Evolutionary conservation across 2,888 invertebrate species (phyloP).

Genomic region (Plusia festucae): DNA sequence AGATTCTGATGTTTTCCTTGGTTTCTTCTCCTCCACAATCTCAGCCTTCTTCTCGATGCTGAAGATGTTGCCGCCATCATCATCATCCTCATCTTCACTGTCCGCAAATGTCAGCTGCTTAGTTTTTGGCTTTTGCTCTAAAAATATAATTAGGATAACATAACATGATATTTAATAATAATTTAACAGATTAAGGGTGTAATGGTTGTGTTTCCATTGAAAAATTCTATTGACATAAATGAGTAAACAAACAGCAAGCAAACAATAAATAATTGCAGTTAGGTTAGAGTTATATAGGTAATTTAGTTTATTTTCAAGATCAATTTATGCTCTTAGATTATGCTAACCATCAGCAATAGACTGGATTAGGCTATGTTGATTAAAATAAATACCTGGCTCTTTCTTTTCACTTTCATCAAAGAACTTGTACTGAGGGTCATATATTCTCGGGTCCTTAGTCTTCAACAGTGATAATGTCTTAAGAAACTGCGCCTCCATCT

Average conservation of each 20-base stretch:
- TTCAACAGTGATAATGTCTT: conserved; percentile 96
- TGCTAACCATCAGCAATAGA: too few relatives aligned
- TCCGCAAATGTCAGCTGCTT: conserved; percentile 83
- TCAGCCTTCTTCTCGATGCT: conserved; percentile 83
- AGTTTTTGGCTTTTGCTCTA: conserved; percentile 72
- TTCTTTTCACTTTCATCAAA: conserved; percentile 89
- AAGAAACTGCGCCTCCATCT: conserved; percentile 95
- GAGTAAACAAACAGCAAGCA: too few relatives aligned
- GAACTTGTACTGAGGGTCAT: conserved; percentile 93
- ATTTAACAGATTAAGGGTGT: too few relatives aligned
- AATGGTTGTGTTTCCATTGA: too few relatives aligned
- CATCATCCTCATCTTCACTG: conserved; percentile 75
- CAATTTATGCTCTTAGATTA: too few relatives aligned
- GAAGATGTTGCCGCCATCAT: conserved; percentile 77
- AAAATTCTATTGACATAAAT: too few relatives aligned
- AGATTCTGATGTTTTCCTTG: conserved; percentile 47
- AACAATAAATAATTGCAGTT: too few relatives aligned
- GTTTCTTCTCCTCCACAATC: conserved; percentile 54
- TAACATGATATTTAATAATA: neutral
- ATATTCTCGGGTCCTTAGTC: conserved; percentile 96
- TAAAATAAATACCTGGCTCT: conserved; percentile 68
- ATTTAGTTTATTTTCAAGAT: too few relatives aligned
- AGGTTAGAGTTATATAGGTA: too few relatives aligned
- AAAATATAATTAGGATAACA: conserved; percentile 41
- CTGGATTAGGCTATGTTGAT: too few relatives aligned